phyloP scores from a whole-genome alignment of 2,113 vertebrate species.

The Cairina moschata region DNA sequence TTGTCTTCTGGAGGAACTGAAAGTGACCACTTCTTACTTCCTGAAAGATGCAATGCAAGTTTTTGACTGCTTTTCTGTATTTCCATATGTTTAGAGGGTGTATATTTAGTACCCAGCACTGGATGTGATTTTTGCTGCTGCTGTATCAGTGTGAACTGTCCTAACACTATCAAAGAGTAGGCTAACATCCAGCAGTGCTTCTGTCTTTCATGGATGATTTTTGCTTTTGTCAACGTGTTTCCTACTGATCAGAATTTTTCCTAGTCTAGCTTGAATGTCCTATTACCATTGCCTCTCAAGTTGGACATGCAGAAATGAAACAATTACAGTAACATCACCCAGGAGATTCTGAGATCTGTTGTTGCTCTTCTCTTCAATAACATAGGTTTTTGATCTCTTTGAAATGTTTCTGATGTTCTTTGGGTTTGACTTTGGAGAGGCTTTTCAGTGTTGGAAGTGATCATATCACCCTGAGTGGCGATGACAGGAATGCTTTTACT shows the following conservation, averaged over 20 bases:
- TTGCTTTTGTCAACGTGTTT: not conserved
- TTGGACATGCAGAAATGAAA: not conserved
- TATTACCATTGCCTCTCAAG: not conserved
- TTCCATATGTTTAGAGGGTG: not conserved
- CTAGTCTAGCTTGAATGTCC: not conserved
- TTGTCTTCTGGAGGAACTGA: not conserved
- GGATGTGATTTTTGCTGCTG: not conserved
- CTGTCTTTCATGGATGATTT: not conserved
- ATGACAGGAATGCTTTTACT: not conserved
- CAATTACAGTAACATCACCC: not conserved
- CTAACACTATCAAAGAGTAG: not conserved
- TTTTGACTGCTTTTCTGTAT: not conserved
- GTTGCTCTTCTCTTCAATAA: not conserved
- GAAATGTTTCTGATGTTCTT: not conserved
- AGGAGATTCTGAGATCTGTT: not conserved
- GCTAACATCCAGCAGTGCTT: not conserved
- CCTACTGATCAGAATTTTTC: not conserved
- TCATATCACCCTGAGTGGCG: not conserved
- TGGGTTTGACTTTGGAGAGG: not conserved
- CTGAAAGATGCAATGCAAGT: not conserved
- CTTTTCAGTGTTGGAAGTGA: conserved; percentile 13
- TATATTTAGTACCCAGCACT: not conserved
- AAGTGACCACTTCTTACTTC: not conserved
- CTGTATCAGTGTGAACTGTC: not conserved
- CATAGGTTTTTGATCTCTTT: not conserved